Evolutionary conservation across 2,113 vertebrate species (phyloP), one percentile per base, ranked within the genome.

Genomic region (Hydrochoerus hydrochaeris): DNA sequence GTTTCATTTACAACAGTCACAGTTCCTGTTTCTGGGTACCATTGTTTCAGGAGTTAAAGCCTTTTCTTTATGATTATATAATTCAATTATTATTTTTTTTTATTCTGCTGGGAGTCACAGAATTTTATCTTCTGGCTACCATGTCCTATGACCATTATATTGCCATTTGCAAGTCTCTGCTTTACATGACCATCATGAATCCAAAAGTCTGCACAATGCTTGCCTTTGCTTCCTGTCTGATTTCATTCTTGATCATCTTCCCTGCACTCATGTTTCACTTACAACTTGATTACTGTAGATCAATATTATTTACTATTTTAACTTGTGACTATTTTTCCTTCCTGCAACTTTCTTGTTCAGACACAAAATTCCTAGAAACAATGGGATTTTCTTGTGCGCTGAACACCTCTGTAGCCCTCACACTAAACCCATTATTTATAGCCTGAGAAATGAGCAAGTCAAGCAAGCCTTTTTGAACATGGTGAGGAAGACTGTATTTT

Each of bases 121-220:
- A 98, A 41, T 96, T 96, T 91, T 95, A 95, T 30, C 89, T 98
- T 7, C 63, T 98, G 73, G 85, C 96, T 13, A 87, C 77, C 26
- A 98, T 97, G 96, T 97, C 98, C 52, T 98, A 96, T 88, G 97
- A 98, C 26, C 35, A 16, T 0, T 98, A 97, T 0, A 17, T 95
- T 2, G 98, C 97, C 16, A 91, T 96, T 90, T 98, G 97, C 35
- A 97, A 97, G 35, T 96, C 93, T 0, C 82, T 98, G 26, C 97
- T 95, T 67, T 98, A 98, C 28, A 28, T 19, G 32, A 57, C 69
- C 26, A 78, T 97, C 73, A 97, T 98, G 97, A 98, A 38, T 65
- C 78, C 0, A 0, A 97, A 77, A 65, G 54, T 97, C 28, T 97
- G 93, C 38, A 54, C 2, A 0, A 75, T 95, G 0, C 60, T 97